Conservation (phyloP, 2,888 invertebrate genomes). For the Macropis europaea region DNA sequence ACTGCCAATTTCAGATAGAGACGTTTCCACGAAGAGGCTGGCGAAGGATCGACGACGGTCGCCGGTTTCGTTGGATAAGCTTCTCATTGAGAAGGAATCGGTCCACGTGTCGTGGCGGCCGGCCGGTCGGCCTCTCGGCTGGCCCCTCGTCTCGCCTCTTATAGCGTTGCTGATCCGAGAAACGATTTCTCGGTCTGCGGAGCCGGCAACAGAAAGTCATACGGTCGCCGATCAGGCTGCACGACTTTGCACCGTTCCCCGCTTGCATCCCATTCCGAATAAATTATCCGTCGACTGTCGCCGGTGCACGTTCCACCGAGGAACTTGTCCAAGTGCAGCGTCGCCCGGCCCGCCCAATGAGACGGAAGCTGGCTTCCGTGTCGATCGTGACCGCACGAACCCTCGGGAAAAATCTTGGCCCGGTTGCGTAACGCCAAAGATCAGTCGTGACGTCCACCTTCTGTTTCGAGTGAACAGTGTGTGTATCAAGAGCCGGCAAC, state of each 20-base stretch:
- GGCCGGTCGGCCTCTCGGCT: not conserved
- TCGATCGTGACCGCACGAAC: slow-evolving; percentile 39
- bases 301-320: slow-evolving; percentile 33
- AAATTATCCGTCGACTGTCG: slow-evolving; percentile 58
- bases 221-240: slow-evolving; percentile 50
- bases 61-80: slow-evolving; percentile 34
- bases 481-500: no score
- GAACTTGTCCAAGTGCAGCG: slow-evolving; percentile 54
- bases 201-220: slow-evolving; percentile 51
- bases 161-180: slow-evolving; percentile 52
- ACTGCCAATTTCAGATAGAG: slow-evolving; percentile 51
- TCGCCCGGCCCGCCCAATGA: slow-evolving; percentile 57
- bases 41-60: slow-evolving; percentile 2
- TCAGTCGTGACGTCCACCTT: no score
- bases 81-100: slow-evolving; percentile 18
- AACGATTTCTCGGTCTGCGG: slow-evolving; percentile 66
- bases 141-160: slow-evolving; percentile 23
- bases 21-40: slow-evolving; percentile 33
- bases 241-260: slow-evolving; percentile 60
- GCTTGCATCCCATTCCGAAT: slow-evolving; percentile 57
- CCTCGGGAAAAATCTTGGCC: not conserved
- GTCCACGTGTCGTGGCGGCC: slow-evolving; percentile 42
- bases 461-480: no score
- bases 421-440: no score
- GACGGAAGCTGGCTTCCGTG: slow-evolving; percentile 61